A percentile compares a stretch with the other conserved stretches of the same genome.
Evolutionary conservation across 2,888 invertebrate genomes (phyloP).

Genomic region (Germaria angustata): DNA sequence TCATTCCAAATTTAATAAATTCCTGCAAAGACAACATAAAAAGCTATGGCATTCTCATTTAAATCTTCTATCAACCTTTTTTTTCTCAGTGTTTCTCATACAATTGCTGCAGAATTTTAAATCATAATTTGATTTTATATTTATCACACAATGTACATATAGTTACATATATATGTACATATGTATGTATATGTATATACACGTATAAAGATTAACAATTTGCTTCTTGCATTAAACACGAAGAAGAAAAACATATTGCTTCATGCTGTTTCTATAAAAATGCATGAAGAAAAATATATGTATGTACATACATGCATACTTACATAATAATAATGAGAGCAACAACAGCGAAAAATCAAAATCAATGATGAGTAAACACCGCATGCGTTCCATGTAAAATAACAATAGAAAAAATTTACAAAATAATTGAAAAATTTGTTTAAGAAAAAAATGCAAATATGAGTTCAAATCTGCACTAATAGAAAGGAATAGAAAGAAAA

Average conservation of each 20-base stretch:
- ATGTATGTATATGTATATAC: too few relatives aligned
- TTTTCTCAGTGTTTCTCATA: neutral
- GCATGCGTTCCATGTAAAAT: constrained; percentile 55
- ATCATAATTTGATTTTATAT: constrained; percentile 18
- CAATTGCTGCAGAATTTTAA: neutral
- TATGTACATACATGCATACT: too few relatives aligned
- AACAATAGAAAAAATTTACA: constrained; percentile 22
- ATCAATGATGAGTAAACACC: constrained; percentile 60
- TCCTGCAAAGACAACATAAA: neutral
- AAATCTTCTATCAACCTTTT: neutral
- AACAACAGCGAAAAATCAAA: constrained; percentile 34
- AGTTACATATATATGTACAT: too few relatives aligned
- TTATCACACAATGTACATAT: neutral
- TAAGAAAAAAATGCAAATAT: constrained; percentile 29
- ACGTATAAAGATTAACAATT: constrained; percentile 18
- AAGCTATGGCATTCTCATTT: neutral
- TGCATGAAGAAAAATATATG: too few relatives aligned
- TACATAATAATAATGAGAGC: neutral
- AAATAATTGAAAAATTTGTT: constrained; percentile 15
- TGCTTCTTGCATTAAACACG: neutral
- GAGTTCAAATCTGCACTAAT: neutral
- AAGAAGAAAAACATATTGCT: neutral
- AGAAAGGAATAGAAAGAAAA: neutral
- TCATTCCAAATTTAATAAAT: too few relatives aligned
- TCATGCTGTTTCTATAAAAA: constrained; percentile 26